Percentiles rank a stretch among this genome's conserved stretches.
Evolutionary conservation across 2,797 vertebrate species (phyloP).

Genomic region (Ptychobarbus kaznakovi): DNA sequence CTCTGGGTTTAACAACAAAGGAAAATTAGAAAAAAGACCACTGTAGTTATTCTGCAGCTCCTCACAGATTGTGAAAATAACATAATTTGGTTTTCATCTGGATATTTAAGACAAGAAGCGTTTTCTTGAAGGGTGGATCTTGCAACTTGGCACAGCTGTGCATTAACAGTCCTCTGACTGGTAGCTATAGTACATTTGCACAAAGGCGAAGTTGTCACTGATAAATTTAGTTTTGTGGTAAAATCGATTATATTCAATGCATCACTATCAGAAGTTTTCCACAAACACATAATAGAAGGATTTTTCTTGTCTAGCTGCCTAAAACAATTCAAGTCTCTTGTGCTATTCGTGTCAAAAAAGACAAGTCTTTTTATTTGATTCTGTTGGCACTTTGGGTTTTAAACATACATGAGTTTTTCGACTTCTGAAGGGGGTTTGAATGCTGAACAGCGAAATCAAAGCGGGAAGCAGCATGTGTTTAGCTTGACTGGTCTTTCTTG

Average conservation of each 20-base stretch:
- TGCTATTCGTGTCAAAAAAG: constrained; percentile 20
- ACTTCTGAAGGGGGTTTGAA: constrained; percentile 29
- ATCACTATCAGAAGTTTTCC: not conserved
- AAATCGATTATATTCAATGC: not conserved
- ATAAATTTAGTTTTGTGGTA: not conserved
- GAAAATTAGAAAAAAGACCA: not conserved
- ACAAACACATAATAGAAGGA: not conserved
- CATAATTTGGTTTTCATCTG: not conserved
- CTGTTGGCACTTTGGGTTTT: constrained; percentile 42
- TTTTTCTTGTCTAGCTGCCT: not conserved
- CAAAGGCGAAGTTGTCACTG: not conserved
- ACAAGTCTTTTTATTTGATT: constrained; percentile 45
- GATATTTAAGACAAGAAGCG: not conserved
- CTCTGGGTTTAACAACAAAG: not conserved
- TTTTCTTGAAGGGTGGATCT: not conserved
- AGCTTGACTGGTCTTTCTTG: constrained; percentile 33
- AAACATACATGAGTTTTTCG: constrained; percentile 30
- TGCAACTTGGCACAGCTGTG: not conserved
- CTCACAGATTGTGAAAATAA: not conserved
- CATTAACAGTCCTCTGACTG: not conserved
- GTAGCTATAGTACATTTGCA: not conserved
- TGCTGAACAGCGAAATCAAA: constrained; percentile 38
- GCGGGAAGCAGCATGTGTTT: constrained; percentile 26
- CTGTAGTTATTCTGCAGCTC: not conserved
- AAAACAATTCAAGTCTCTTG: not conserved